Conservation (phyloP, 2,797 vertebrate species). For the Crypturellus tataupa region DNA sequence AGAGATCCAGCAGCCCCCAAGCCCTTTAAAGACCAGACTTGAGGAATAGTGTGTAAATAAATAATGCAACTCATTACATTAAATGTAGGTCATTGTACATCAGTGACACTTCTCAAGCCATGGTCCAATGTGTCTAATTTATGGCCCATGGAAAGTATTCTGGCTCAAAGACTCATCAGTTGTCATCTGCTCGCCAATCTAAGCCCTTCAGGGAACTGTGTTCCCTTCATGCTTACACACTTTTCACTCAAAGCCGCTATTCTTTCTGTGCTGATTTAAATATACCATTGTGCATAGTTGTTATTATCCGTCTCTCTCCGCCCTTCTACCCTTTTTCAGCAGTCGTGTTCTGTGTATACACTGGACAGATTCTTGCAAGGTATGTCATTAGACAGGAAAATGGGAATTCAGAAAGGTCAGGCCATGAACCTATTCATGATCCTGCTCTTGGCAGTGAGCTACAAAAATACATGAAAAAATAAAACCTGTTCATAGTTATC, state of each 20-base stretch:
- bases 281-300: background rate
- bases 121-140: constrained; percentile 34
- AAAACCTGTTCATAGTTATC: background rate
- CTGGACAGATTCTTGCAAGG: background rate
- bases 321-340: background rate
- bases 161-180: background rate
- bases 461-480: background rate
- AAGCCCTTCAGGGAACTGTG: background rate
- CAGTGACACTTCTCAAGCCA: constrained; percentile 14
- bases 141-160: background rate
- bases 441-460: constrained; percentile 2
- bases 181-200: background rate
- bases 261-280: background rate
- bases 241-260: background rate
- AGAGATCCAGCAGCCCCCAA: background rate
- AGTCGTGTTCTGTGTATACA: background rate
- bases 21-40: background rate
- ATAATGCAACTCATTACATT: constrained; percentile 55
- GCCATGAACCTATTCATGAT: background rate
- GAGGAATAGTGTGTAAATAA: constrained; percentile 52
- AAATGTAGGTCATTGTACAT: constrained; percentile 59
- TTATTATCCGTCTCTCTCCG: background rate
- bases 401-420: constrained; percentile 36
- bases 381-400: constrained; percentile 27
- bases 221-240: background rate